A percentile compares a stretch with the other conserved stretches of the same genome.
phyloP scores from a whole-genome alignment of 2,797 vertebrate species.

The Astyanax mexicanus region DNA sequence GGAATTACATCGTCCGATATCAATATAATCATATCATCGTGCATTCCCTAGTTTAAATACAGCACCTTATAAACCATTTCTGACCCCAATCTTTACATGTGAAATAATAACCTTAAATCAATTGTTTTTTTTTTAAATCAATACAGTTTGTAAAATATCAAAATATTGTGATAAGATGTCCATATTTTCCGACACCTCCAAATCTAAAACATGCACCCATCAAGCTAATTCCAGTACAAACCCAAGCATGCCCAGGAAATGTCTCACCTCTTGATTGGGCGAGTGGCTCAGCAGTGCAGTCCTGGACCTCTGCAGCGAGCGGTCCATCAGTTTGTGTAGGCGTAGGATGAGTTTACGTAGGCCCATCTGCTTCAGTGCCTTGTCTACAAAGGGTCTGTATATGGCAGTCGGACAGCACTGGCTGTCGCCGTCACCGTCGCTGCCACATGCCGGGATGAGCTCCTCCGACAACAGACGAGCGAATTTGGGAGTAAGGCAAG shows the following conservation, averaged over 20 bases:
- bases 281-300: slow-evolving; percentile 87
- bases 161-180: no score
- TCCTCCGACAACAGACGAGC: slow-evolving; percentile 88
- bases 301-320: slow-evolving; percentile 93
- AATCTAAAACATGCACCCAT: no score
- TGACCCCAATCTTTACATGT: no score
- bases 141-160: no score
- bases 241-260: slow-evolving; percentile 23
- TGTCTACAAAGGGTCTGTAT: slow-evolving; percentile 98
- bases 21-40: no score
- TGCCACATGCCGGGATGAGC: slow-evolving; percentile 72
- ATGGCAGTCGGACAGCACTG: slow-evolving; percentile 91
- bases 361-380: slow-evolving; percentile 99
- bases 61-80: no score
- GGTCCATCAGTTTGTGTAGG: slow-evolving; percentile 98
- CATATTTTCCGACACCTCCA: no score
- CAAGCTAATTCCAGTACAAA: no score
- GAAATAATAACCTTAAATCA: no score
- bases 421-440: slow-evolving; percentile 75
- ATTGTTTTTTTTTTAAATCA: no score
- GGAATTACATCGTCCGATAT: no score
- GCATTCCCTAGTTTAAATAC: no score
- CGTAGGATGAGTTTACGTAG: slow-evolving; percentile 95
- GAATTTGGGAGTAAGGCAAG: slow-evolving; percentile 78
- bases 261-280: slow-evolving; percentile 89